A percentile compares a stretch with the other conserved stretches of the same genome.
phyloP scores from a whole-genome alignment of 2,888 invertebrate genomes.

The Hedya salicella region DNA sequence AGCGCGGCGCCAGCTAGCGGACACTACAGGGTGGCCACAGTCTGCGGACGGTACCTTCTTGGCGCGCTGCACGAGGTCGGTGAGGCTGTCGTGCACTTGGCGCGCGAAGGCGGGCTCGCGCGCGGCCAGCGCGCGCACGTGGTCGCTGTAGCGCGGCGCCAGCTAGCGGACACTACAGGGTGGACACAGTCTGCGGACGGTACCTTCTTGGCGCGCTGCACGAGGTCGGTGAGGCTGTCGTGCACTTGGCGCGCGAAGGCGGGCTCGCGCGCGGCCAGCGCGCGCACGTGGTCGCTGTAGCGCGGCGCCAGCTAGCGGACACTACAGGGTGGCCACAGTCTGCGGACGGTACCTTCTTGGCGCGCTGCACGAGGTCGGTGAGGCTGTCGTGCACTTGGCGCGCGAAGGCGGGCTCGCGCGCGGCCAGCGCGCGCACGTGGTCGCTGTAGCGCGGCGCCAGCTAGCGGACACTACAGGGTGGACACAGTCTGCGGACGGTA shows the following conservation, averaged over 20 bases:
- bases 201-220: constrained; percentile 71
- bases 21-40: too few relatives aligned
- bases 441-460: constrained; percentile 94
- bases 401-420: constrained; percentile 53
- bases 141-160: constrained; percentile 94
- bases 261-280: neutral
- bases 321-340: too few relatives aligned
- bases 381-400: constrained; percentile 12
- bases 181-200: too few relatives aligned
- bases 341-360: constrained; percentile 72
- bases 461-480: constrained; percentile 62
- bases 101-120: constrained; percentile 94
- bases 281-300: constrained; percentile 10
- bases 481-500: too few relatives aligned
- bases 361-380: constrained; percentile 19
- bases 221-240: constrained; percentile 90
- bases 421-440: constrained; percentile 92
- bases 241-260: constrained; percentile 76
- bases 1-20: constrained; percentile 73
- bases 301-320: constrained; percentile 75
- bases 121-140: constrained; percentile 85
- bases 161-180: constrained; percentile 92
- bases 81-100: constrained; percentile 8
- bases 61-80: constrained; percentile 6
- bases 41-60: constrained; percentile 91